These are phyloP conservation scores for Anas bahamensis DNA, from an alignment of 2,797 vertebrate genomes.

Conservation along the genomic window DNA sequence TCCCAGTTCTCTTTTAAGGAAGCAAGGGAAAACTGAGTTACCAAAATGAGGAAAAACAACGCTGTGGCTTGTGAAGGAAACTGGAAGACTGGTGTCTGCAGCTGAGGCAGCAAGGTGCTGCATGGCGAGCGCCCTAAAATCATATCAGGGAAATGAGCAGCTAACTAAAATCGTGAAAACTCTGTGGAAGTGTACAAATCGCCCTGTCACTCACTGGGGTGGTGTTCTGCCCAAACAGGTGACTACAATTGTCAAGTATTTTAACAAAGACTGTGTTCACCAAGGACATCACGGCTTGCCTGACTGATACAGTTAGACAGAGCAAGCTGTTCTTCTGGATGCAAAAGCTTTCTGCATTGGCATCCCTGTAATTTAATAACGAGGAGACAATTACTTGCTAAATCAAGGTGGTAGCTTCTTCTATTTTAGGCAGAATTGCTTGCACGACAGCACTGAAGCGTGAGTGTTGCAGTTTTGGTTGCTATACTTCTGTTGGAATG, in stretches of 20 bases:
- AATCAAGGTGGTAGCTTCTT: not conserved
- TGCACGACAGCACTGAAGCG: not conserved
- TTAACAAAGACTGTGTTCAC: not conserved
- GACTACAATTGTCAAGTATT: not conserved
- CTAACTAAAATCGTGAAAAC: not conserved
- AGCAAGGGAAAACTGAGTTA: not conserved
- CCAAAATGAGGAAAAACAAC: not conserved
- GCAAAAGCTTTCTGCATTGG: not conserved
- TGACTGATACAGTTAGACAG: not conserved
- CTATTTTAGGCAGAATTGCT: not conserved
- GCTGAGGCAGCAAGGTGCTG: not conserved
- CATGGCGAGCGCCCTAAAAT: not conserved
- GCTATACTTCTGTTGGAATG: not conserved
- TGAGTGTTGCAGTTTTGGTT: not conserved
- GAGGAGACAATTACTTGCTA: not conserved
- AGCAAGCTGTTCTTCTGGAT: not conserved
- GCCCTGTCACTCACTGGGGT: not conserved
- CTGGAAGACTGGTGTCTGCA: not conserved
- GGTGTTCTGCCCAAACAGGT: not conserved
- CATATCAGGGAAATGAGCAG: not conserved
- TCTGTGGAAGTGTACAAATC: not conserved
- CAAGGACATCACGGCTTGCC: not conserved
- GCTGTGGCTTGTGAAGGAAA: not conserved
- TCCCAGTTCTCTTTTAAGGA: not conserved
- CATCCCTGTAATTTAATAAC: not conserved